These are phyloP conservation scores for Coecobrya sp. DNA, from an alignment of 2,888 invertebrate genomes.

Conservation along the genomic window DNA sequence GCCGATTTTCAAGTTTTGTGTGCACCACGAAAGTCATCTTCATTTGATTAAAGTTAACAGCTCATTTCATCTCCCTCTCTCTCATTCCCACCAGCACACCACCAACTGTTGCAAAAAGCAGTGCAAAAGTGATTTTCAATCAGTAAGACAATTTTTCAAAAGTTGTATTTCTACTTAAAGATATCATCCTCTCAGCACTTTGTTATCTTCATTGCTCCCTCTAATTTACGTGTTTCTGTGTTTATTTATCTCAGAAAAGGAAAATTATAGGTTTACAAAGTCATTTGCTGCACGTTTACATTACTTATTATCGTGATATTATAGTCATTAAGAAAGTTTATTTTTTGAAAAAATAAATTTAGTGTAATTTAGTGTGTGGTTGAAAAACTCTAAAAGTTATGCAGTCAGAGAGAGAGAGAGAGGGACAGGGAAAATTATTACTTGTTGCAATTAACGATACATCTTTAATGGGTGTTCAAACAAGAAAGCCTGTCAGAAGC, in stretches of 20 bases:
- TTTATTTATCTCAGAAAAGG: background rate
- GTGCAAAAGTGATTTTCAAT: conserved; percentile 59
- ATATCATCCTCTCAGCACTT: conserved; percentile 19
- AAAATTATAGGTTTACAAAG: conserved; percentile 47
- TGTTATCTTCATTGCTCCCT: conserved; percentile 45
- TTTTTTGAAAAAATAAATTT: background rate
- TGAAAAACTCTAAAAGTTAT: conserved; percentile 1
- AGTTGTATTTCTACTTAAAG: conserved; percentile 35
- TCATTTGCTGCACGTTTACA: conserved; percentile 59
- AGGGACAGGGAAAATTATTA: conserved; percentile 5
- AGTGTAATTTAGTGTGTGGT: too few relatives aligned
- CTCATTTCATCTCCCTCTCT: conserved; percentile 61
- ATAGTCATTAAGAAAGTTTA: conserved; percentile 63
- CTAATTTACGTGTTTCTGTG: conserved; percentile 36
- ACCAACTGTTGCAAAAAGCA: conserved; percentile 58
- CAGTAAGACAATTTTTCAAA: conserved; percentile 48
- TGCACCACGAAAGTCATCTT: conserved; percentile 46
- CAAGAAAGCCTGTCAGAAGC: conserved; percentile 7
- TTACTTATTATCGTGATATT: conserved; percentile 59
- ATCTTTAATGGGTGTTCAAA: conserved; percentile 18
- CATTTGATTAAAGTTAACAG: conserved; percentile 59
- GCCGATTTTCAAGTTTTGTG: conserved; percentile 57
- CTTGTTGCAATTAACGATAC: conserved; percentile 53
- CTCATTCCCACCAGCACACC: conserved; percentile 2
- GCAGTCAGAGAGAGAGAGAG: background rate